These are phyloP conservation scores for Microplitis manilae DNA, from an alignment of 2,888 invertebrate species.

Conservation along the genomic window DNA sequence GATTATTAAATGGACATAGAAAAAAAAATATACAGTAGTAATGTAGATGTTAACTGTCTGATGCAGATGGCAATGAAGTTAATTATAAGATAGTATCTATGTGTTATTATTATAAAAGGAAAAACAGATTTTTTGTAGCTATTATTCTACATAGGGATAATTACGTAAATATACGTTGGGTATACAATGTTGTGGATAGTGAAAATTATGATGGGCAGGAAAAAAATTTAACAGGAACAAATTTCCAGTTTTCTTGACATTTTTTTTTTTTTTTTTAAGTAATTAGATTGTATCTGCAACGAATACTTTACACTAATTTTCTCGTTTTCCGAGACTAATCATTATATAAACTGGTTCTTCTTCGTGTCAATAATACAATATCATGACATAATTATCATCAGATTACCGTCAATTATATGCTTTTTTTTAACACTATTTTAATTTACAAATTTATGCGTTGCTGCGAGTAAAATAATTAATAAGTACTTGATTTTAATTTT, in stretches of 20 bases:
- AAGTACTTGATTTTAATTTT: no score
- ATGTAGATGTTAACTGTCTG: background rate
- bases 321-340: constrained; percentile 54
- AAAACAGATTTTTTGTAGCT: background rate
- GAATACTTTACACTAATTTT: constrained; percentile 51
- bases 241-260: constrained; percentile 14
- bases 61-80: background rate
- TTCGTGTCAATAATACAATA: constrained; percentile 15
- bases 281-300: constrained; percentile 25
- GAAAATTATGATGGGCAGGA: background rate
- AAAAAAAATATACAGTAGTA: background rate
- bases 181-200: background rate
- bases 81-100: background rate
- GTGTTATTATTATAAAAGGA: background rate
- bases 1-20: background rate
- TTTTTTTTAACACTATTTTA: no score
- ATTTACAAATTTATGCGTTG: no score
- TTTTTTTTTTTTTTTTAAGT: background rate
- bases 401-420: background rate
- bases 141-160: background rate
- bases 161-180: background rate
- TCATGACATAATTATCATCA: constrained; percentile 17
- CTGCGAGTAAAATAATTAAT: no score
- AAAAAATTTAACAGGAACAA: constrained; percentile 3
- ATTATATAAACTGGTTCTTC: constrained; percentile 53